Evolutionary conservation across 1,140 invertebrate genomes (phyloP).

Genomic region (Bombyx mandarina): DNA sequence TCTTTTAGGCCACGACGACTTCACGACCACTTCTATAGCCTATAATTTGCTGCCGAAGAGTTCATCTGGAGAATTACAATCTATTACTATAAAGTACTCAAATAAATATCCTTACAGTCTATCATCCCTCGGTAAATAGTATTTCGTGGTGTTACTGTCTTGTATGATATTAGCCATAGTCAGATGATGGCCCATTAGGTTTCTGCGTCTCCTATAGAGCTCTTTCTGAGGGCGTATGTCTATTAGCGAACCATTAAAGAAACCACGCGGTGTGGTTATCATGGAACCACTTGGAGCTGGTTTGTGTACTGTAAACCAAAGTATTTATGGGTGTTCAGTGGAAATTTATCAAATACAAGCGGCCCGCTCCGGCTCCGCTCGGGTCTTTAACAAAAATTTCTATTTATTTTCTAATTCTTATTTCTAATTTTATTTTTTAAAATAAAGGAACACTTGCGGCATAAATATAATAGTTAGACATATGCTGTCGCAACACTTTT

Average conservation of each 20-base stretch:
- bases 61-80: background rate
- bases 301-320: slow-evolving; percentile 33
- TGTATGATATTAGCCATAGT: slow-evolving; percentile 51
- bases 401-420: too few relatives aligned
- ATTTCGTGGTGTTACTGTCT: slow-evolving; percentile 43
- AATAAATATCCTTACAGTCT: slow-evolving; percentile 31
- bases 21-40: too few relatives aligned
- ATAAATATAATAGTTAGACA: too few relatives aligned
- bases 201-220: slow-evolving; percentile 31
- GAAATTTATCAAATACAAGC: too few relatives aligned
- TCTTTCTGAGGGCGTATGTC: slow-evolving; percentile 32
- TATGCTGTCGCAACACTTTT: too few relatives aligned
- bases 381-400: too few relatives aligned
- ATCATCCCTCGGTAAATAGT: slow-evolving; percentile 44
- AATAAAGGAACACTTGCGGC: too few relatives aligned
- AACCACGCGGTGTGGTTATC: slow-evolving; percentile 25
- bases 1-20: too few relatives aligned
- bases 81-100: background rate
- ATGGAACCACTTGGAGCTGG: slow-evolving; percentile 22
- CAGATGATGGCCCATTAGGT: slow-evolving; percentile 37
- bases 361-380: too few relatives aligned
- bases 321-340: too few relatives aligned
- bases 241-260: slow-evolving; percentile 28
- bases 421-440: too few relatives aligned
- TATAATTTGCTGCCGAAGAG: too few relatives aligned